Base-by-base conservation (phyloP, 2,113 vertebrate genomes). In the Natator depressus region DNA sequence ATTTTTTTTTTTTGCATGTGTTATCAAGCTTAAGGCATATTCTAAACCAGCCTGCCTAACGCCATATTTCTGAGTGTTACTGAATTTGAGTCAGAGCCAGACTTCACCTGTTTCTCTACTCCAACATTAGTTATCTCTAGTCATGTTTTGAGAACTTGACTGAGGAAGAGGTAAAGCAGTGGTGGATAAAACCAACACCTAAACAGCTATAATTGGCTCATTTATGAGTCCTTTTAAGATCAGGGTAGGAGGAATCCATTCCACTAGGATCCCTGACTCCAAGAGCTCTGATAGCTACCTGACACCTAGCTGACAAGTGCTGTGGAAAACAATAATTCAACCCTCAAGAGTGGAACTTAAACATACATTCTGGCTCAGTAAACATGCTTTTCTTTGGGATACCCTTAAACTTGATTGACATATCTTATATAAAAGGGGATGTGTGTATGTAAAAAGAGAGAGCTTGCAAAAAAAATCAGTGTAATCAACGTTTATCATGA, bases 331-430 rank as follows among this genome's bases (percentile, higher is more conserved):
- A 25, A 85, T n/a, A 46, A 49, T 16, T 92, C 89, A 93, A 81
- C 80, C 25, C 24, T 10, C 25, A 57, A 91, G 76, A 94, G 96
- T 93, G 89, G 91, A 91, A 94, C 89, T 91, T 2, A 0, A 87
- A 89, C 65, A 38, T 59, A 46, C 38, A 46, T 76, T 76, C 38
- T 0, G 1, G 84, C 69, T 93, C 89, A 42, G 85, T 25, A 27
- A 90, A 54, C 42, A 49, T 51, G 54, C 79, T 72, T 75, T 47
- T 29, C 1, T 81, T 85, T 85, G 88, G 89, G 91, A 87, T 87
- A 91, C 76, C 80, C 82, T 88, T 85, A 84, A 51, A 85, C 89
- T 89, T 87, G 5, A 89, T 2, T 42, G 50, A n/a, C 24, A 10
- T 0, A 0, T 50, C 85, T 47, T 69, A 79, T 86, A 54, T 80